Percentiles rank a stretch among this genome's conserved stretches.
Evolutionary conservation across 2,113 vertebrate genomes (phyloP).

Genomic region (Synchiropus splendidus): DNA sequence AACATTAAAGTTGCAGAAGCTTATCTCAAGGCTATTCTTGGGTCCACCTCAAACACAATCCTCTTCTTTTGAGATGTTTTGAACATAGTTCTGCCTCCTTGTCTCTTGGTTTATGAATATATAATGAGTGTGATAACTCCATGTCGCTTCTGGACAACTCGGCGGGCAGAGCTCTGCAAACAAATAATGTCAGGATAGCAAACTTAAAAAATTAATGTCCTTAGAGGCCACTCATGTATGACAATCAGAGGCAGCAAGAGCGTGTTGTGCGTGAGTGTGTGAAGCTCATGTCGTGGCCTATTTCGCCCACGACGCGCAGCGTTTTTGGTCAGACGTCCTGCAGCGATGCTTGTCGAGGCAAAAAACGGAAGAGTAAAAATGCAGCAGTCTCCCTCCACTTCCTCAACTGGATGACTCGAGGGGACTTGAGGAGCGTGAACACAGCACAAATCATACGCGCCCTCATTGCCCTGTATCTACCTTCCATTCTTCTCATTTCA

Average conservation of each 20-base stretch:
- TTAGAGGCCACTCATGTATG: slow-evolving; percentile 47
- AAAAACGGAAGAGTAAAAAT: slow-evolving; percentile 49
- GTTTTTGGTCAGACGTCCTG: slow-evolving; percentile 46
- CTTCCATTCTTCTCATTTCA: slow-evolving; percentile 11
- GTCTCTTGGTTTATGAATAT: slow-evolving; percentile 32
- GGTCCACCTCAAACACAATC: too few species aligned
- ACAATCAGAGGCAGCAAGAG: slow-evolving; percentile 37
- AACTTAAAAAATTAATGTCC: slow-evolving; percentile 44
- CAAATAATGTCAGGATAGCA: slow-evolving; percentile 28
- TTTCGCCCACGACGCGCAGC: slow-evolving; percentile 17
- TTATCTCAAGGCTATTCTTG: too few species aligned
- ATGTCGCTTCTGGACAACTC: slow-evolving; percentile 21
- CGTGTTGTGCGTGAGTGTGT: neutral
- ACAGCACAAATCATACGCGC: slow-evolving; percentile 33
- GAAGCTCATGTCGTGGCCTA: slow-evolving; percentile 1
- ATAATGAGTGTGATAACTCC: slow-evolving; percentile 36
- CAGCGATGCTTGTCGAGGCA: slow-evolving; percentile 22
- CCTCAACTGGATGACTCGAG: slow-evolving; percentile 31
- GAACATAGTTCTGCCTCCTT: slow-evolving; percentile 4
- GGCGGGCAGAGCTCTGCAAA: slow-evolving; percentile 30
- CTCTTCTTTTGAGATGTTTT: too few species aligned
- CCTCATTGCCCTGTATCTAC: slow-evolving; percentile 16
- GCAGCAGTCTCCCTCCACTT: slow-evolving; percentile 28
- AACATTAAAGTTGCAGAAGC: too few species aligned
- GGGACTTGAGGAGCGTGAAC: slow-evolving; percentile 36